Conservation (phyloP, 1,140 invertebrate genomes). For the Microplitis mediator region DNA sequence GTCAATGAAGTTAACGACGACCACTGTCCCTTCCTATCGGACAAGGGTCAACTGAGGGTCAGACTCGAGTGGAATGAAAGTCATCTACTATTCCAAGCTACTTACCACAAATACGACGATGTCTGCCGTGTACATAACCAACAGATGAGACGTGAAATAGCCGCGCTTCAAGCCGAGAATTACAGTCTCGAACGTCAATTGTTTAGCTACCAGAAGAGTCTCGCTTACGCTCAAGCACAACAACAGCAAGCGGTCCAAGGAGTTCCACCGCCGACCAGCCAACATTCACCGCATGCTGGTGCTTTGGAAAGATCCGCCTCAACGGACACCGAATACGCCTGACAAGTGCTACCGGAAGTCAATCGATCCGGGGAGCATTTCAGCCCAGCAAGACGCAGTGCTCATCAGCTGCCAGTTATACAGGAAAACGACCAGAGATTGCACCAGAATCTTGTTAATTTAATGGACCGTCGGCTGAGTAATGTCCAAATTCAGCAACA, state of each 20-base stretch:
- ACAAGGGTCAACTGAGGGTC: constrained; percentile 77
- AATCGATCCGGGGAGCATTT: neutral
- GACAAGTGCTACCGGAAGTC: constrained; percentile 53
- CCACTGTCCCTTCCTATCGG: constrained; percentile 77
- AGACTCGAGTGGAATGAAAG: constrained; percentile 88
- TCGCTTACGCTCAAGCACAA: constrained; percentile 74
- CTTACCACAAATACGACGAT: constrained; percentile 88
- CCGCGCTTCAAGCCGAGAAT: constrained; percentile 83
- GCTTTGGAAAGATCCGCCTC: constrained; percentile 68
- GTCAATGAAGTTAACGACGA: constrained; percentile 80
- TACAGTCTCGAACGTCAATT: constrained; percentile 84
- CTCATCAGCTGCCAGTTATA: constrained; percentile 31
- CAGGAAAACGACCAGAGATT: constrained; percentile 43
- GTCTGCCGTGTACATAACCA: constrained; percentile 82
- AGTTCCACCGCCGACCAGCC: constrained; percentile 10
- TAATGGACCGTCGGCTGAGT: constrained; percentile 54
- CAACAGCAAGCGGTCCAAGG: neutral
- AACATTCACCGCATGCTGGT: constrained; percentile 34
- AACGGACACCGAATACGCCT: constrained; percentile 78
- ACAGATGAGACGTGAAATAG: constrained; percentile 87
- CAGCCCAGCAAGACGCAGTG: constrained; percentile 14
- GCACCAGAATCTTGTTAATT: constrained; percentile 49
- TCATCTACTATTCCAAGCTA: constrained; percentile 82
- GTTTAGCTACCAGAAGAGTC: constrained; percentile 85
- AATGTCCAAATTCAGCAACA: constrained; percentile 49